Evolutionary conservation across 2,888 invertebrate genomes (phyloP), one percentile per base, ranked within the genome.

Genomic region (Mythimna impura): DNA sequence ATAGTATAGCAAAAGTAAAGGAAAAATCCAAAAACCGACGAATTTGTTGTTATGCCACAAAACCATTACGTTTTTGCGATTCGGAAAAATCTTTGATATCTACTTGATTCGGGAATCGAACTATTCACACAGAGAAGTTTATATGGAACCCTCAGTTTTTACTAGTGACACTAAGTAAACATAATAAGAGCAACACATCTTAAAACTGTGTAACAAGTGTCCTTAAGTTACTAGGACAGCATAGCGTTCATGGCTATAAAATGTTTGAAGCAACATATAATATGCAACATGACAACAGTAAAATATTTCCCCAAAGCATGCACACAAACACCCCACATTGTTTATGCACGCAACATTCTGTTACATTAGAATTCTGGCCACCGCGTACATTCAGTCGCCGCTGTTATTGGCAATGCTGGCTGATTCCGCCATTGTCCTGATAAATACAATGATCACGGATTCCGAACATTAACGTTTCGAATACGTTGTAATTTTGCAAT

Each of bases 351-450:
- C 62, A 80, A 80, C 70, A 80, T 75, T 83, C 50, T 77, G 77
- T 84, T 58, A 77, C 80, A 84, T 79, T 86, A 82, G 83, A 66
- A 86, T 82, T 80, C 78, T 61, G 69, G 71, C 76, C 80, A 74
- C 66, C 78, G 54, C 57, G 68, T 25, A 71, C 73, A 82, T 86
- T 82, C 76, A 66, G 65, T 54, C 17, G 55, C 47, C 54, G 63
- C 70, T 20, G 58, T 78, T 80, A 80, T 82, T 71, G 84, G 63
- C 78, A 83, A 87, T 75, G 77, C 68, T 58, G 76, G 76, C 79
- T 86, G 87, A 87, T 87, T 87, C 64, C 64, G 76, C 80, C 79
- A 87, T 86, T 86, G 83, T 83, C 54, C 68, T 71, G 71, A 71
- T 75, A 75, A 80, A 81, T 72, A 80, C 86, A 82, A 78, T 82